Conservation (phyloP, 2,113 vertebrate species). For the Phoenicopterus ruber region DNA sequence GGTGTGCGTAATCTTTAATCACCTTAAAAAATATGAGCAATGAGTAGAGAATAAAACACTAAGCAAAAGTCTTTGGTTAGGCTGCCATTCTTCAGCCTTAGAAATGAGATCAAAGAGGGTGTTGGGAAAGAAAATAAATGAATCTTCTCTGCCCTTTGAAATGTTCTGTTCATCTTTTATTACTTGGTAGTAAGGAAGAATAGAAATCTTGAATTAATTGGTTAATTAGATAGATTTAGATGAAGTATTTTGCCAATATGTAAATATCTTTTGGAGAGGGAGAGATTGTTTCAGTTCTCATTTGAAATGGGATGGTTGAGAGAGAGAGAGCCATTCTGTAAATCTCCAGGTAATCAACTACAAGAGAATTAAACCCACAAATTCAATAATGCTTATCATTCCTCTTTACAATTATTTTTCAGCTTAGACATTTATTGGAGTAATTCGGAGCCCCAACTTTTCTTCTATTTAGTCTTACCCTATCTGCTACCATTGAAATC, state of each 20-base stretch:
- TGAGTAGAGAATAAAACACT: not conserved
- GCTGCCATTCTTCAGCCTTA: not conserved
- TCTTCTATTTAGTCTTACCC: rapidly evolving
- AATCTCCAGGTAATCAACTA: not conserved
- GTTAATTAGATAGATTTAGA: constrained; percentile 17
- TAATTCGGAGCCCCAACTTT: not conserved
- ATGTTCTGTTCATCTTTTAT: not conserved
- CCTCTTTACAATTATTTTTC: not conserved
- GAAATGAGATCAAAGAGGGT: not conserved
- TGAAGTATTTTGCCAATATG: not conserved
- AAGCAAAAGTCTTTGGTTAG: not conserved
- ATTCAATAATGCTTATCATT: not conserved
- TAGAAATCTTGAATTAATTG: not conserved
- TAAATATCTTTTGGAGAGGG: not conserved
- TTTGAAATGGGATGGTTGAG: not conserved
- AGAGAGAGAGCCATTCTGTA: not conserved
- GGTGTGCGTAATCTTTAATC: not conserved
- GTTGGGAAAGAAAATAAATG: not conserved
- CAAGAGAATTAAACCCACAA: not conserved
- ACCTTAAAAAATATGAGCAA: not conserved
- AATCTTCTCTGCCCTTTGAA: not conserved
- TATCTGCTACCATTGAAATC: not conserved
- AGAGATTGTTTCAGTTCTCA: not conserved
- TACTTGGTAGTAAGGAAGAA: not conserved
- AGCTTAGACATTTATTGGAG: not conserved